Conservation (phyloP, 1,140 invertebrate genomes). For the Lordiphosa mommai region DNA sequence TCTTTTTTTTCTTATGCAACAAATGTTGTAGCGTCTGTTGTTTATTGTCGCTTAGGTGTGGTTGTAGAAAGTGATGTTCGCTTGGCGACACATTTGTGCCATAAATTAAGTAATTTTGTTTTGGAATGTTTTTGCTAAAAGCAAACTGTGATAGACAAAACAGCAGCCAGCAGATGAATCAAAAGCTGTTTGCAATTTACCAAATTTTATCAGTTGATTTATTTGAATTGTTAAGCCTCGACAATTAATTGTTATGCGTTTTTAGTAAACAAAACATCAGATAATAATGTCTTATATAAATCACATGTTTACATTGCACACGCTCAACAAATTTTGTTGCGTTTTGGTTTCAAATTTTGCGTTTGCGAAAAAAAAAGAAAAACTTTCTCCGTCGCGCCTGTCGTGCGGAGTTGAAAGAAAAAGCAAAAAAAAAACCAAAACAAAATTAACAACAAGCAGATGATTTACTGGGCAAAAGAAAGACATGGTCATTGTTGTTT, state of each 20-base stretch:
- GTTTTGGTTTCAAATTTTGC: conserved; percentile 44
- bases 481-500: conserved; percentile 50
- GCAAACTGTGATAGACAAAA: conserved; percentile 1
- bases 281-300: conserved; percentile 56
- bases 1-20: conserved; percentile 59
- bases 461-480: conserved; percentile 60
- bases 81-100: conserved; percentile 49
- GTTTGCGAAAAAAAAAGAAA: conserved; percentile 55
- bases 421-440: conserved; percentile 9
- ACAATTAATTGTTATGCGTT: conserved; percentile 68
- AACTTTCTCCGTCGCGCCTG: conserved; percentile 63
- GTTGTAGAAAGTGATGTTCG: conserved; percentile 57
- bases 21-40: conserved; percentile 1
- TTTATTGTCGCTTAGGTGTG: conserved; percentile 24
- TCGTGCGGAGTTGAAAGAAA: conserved; percentile 56
- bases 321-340: conserved; percentile 55
- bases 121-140: conserved; percentile 9
- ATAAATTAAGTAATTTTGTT: conserved; percentile 69
- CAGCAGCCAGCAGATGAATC: not conserved
- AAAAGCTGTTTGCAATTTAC: conserved; percentile 25
- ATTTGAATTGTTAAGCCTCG: conserved; percentile 46
- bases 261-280: conserved; percentile 48
- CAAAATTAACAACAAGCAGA: conserved; percentile 60
- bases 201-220: conserved; percentile 46
- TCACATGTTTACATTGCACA: conserved; percentile 59